Evolutionary conservation across 1,140 invertebrate species (phyloP).

Genomic region (Hylaeus anthracinus): DNA sequence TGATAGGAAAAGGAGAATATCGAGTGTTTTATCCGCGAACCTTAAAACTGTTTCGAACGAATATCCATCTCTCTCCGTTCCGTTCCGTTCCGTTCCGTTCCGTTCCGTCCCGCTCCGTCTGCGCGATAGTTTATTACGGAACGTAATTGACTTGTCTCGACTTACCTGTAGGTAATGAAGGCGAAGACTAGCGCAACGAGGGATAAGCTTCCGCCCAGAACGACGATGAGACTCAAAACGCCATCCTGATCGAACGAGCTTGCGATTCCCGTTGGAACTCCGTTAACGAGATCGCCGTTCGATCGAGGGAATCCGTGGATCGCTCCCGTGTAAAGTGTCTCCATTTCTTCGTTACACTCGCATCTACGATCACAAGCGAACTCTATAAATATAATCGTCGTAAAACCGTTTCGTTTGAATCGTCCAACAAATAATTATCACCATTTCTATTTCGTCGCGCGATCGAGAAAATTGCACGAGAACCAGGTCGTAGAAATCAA

Average conservation of each 20-base stretch:
- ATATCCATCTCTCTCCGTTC: neutral
- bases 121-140: neutral
- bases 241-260: conserved; percentile 81
- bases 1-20: neutral
- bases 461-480: neutral
- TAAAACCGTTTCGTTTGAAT: neutral
- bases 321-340: conserved; percentile 78
- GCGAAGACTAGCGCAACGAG: conserved; percentile 86
- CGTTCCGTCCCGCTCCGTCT: no score
- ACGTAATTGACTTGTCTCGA: conserved; percentile 9
- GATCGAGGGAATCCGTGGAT: conserved; percentile 78
- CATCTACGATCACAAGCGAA: conserved; percentile 45
- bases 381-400: neutral
- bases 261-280: conserved; percentile 74
- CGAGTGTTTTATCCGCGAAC: neutral
- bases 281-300: conserved; percentile 67
- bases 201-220: conserved; percentile 85
- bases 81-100: no score
- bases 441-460: no score
- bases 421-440: no score
- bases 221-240: conserved; percentile 84
- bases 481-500: no score
- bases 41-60: neutral
- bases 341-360: conserved; percentile 70
- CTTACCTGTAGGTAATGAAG: conserved; percentile 87